Evolutionary conservation across 2,888 invertebrate genomes (phyloP), one percentile per base, ranked within the genome.

Genomic region (Erebia ligea): DNA sequence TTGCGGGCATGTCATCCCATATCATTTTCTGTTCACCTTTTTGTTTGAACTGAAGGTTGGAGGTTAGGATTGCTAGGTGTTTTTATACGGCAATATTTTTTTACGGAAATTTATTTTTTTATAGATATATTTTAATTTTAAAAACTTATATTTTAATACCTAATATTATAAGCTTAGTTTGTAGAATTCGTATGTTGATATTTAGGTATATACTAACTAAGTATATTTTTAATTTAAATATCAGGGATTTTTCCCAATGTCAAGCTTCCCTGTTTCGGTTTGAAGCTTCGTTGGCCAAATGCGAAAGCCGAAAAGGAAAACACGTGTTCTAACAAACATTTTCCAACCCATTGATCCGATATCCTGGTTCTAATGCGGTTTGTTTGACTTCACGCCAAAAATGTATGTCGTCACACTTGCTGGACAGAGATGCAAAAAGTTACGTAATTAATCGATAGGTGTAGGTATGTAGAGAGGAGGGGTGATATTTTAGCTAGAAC

Each of bases 1-100:
- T 74, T 70, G 68, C 69, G 65, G 56, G 66, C 77, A 58, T 85
- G 85, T 85, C 85, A 83, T 83, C 85, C 86, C 84, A 82, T 80
- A 80, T 86, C 86, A 86, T 79, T 75, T 75, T 74, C 69, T 59
- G 67, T 69, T 62, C 73, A 62, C 70, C 77, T 79, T 79, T 79
- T 78, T 74, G 75, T 76, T 76, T 75, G 72, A 68, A 62, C 62
- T 42, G 70, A 72, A 78, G 78, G 78, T 80, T 78, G 77, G 67
- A 77, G 78, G 79, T 64, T 34, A 64, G 52, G 21, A 40, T 54
- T 17, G 17, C 48, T 15, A 48, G 48, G 19, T 62, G 8, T 25
- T 62, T 61, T 62, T 62, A 17, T 45, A 3, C 13, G 19, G 13
- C 6, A 25, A 48, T 34, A 21, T 45, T 61, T 59, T 40, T 59